Conservation (phyloP, 1,140 invertebrate species). For the Linepithema humile region DNA sequence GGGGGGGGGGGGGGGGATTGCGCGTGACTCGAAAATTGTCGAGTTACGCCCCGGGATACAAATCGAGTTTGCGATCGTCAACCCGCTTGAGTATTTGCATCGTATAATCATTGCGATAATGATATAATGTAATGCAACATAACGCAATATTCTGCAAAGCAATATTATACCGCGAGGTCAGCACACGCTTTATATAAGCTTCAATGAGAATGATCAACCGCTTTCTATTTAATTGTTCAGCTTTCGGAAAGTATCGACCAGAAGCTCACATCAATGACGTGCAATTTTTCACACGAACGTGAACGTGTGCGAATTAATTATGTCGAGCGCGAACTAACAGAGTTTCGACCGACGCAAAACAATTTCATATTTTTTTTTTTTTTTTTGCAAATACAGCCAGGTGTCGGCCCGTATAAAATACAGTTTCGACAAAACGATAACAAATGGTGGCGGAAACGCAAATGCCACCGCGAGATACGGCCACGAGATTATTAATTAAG, state of each 20-base stretch:
- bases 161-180: slow-evolving; percentile 1
- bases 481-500: slow-evolving; percentile 66
- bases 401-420: background rate
- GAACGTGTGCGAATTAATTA: slow-evolving; percentile 15
- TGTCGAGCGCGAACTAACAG: background rate
- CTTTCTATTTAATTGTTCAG: slow-evolving; percentile 27
- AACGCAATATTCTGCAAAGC: slow-evolving; percentile 1
- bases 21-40: slow-evolving; percentile 20
- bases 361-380: slow-evolving; percentile 9
- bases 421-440: slow-evolving; percentile 14
- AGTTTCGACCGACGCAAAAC: background rate
- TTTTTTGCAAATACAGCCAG: background rate
- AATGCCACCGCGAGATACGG: background rate
- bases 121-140: background rate
- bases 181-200: background rate
- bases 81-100: background rate
- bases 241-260: background rate
- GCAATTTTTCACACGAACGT: slow-evolving; percentile 12
- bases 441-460: background rate
- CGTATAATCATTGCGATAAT: slow-evolving; percentile 8
- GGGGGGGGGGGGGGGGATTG: background rate
- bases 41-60: background rate
- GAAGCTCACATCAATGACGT: background rate
- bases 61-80: background rate
- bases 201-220: slow-evolving; percentile 28